A percentile compares a stretch with the other conserved stretches of the same genome.
Evolutionary conservation across 2,888 invertebrate species (phyloP).

Genomic region (Eugnorisma glareosa): DNA sequence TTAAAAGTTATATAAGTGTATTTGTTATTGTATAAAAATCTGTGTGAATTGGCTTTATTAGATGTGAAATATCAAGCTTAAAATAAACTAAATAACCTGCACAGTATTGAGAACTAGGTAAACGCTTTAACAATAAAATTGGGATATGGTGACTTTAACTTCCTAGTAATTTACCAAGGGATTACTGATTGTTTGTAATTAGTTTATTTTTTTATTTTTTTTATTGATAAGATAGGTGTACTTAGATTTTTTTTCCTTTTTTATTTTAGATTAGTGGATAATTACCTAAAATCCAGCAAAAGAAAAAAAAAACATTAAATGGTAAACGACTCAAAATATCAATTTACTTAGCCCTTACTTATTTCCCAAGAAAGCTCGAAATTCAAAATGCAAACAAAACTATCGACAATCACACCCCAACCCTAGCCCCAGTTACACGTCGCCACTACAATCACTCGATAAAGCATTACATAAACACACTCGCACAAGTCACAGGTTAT

Average conservation of each 20-base stretch:
- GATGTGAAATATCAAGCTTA: slow-evolving; percentile 26
- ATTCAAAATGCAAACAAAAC: background rate
- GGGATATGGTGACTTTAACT: background rate
- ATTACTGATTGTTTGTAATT: background rate
- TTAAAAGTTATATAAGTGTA: slow-evolving; percentile 59
- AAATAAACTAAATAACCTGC: background rate
- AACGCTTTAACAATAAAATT: background rate
- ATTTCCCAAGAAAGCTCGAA: background rate
- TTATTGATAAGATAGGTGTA: too few species aligned
- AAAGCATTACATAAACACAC: slow-evolving; percentile 62
- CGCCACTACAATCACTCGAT: slow-evolving; percentile 67
- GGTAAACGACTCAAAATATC: background rate
- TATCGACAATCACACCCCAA: slow-evolving; percentile 39
- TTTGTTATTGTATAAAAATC: slow-evolving; percentile 30
- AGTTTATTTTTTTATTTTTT: too few species aligned
- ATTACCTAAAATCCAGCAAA: background rate
- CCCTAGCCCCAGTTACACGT: slow-evolving; percentile 57
- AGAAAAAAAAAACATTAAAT: background rate
- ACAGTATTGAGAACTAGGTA: background rate
- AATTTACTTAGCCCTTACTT: background rate
- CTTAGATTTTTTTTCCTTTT: background rate
- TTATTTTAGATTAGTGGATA: background rate
- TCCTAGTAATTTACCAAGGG: background rate
- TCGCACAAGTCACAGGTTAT: slow-evolving; percentile 66
- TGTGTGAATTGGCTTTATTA: slow-evolving; percentile 19